These are phyloP conservation scores for Anoplolepis gracilipes DNA, from an alignment of 1,140 invertebrate genomes.

Conservation along the genomic window DNA sequence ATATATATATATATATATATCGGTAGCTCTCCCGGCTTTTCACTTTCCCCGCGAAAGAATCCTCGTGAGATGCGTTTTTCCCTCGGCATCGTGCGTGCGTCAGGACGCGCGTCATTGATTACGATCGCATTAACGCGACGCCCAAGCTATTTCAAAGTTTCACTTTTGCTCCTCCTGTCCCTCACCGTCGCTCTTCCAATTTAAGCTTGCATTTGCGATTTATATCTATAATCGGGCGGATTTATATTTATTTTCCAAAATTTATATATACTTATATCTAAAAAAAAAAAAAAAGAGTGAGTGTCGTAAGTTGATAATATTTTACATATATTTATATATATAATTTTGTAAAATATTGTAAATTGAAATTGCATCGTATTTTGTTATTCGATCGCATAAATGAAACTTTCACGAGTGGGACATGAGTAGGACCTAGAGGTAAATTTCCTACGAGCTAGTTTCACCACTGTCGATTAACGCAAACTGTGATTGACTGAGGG, in stretches of 20 bases:
- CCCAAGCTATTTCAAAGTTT: neutral
- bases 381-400: neutral
- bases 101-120: constrained; percentile 31
- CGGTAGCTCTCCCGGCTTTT: constrained; percentile 8
- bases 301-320: neutral
- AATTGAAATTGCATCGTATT: neutral
- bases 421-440: neutral
- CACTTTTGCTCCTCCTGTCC: neutral
- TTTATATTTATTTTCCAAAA: neutral
- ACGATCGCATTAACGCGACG: constrained; percentile 4
- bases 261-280: neutral
- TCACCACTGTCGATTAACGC: constrained; percentile 53
- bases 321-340: neutral
- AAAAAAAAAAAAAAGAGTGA: neutral
- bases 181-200: neutral
- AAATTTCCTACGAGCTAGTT: constrained; percentile 41
- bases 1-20: neutral
- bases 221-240: neutral
- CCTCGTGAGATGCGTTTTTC: neutral
- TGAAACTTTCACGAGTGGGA: neutral
- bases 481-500: constrained; percentile 56
- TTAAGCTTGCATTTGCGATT: neutral
- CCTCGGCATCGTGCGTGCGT: constrained; percentile 12
- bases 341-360: neutral
- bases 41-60: neutral